Conservation (phyloP, 35 echinoderm and acorn worm species). For the Chiridota heheva region DNA sequence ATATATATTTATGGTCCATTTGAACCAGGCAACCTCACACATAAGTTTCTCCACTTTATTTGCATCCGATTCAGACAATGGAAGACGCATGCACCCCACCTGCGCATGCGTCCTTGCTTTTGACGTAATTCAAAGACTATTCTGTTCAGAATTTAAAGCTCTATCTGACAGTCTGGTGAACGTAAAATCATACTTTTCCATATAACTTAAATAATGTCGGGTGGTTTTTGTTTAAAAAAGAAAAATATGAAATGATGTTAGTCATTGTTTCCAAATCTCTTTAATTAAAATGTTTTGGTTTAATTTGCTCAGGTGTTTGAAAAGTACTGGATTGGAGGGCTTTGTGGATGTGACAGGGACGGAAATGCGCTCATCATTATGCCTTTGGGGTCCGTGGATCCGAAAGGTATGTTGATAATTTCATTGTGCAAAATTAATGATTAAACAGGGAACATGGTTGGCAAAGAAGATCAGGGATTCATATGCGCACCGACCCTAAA, state of each 20-base stretch:
- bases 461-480: too few species aligned
- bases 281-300: neutral
- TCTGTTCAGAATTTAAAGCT: too few species aligned
- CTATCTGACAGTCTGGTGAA: neutral
- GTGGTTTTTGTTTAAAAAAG: neutral
- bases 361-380: conserved; percentile 28
- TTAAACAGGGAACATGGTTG: too few species aligned
- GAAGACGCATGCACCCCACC: neutral
- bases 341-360: conserved; percentile 41
- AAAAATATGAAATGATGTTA: neutral
- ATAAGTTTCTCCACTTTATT: too few species aligned
- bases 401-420: conserved; percentile 50
- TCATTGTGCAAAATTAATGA: too few species aligned
- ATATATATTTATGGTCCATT: too few species aligned
- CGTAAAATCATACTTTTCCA: neutral
- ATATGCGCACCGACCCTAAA: too few species aligned
- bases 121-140: too few species aligned
- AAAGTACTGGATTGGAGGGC: conserved; percentile 54
- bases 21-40: too few species aligned
- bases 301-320: conserved; percentile 23
- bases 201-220: neutral
- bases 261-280: too few species aligned
- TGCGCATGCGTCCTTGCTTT: neutral
- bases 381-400: conserved; percentile 23
- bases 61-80: too few species aligned